These are phyloP conservation scores for Chlamydotis undulata DNA, from an alignment of 2,113 vertebrate genomes.

Conservation along the genomic window DNA sequence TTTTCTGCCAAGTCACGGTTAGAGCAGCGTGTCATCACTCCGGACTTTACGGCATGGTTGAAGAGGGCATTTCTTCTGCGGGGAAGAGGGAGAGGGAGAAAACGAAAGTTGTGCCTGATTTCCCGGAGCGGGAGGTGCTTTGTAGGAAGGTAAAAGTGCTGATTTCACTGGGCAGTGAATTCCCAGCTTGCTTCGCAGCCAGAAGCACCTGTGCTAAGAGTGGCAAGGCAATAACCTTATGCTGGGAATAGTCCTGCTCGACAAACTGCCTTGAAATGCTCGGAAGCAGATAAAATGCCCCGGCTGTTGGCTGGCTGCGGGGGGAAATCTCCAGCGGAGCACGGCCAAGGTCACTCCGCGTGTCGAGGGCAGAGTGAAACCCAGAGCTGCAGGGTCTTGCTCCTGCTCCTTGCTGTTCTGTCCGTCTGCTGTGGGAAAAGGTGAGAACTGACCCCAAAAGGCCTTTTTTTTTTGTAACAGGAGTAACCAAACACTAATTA, in stretches of 20 bases:
- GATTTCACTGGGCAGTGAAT: background rate
- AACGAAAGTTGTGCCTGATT: background rate
- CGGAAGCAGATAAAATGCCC: background rate
- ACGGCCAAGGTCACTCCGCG: rapidly evolving
- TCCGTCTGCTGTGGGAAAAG: rapidly evolving
- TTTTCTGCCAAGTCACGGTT: background rate
- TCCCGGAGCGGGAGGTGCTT: conserved; percentile 3
- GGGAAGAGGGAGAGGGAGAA: background rate
- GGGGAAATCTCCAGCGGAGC: rapidly evolving
- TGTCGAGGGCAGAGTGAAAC: rapidly evolving
- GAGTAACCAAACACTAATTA: rapidly evolving
- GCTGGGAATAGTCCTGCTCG: background rate
- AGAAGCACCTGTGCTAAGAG: background rate
- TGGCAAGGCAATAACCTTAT: rapidly evolving
- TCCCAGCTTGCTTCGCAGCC: background rate
- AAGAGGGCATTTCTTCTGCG: background rate
- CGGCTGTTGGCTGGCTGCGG: background rate
- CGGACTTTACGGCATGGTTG: rapidly evolving
- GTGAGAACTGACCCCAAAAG: background rate
- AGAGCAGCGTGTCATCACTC: background rate
- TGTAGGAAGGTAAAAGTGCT: background rate
- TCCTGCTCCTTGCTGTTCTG: background rate
- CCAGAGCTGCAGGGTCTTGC: background rate
- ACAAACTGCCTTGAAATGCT: background rate
- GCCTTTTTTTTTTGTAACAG: too few relatives aligned